Conservation (phyloP, 2,888 invertebrate genomes). For the Octonoba sinensis region DNA sequence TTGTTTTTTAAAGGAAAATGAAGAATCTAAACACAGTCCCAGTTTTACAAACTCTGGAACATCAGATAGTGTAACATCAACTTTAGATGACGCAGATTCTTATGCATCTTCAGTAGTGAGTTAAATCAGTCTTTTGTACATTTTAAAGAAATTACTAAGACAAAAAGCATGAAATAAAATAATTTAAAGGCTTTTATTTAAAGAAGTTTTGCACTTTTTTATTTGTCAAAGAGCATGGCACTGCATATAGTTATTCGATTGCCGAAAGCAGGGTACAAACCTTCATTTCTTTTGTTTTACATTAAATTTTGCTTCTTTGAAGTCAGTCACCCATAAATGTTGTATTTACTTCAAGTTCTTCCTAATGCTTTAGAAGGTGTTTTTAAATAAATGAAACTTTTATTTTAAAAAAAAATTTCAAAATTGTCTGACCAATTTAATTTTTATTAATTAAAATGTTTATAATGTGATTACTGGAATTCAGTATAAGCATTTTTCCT, state of each 20-base stretch:
- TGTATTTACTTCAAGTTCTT: too few species aligned
- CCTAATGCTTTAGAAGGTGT: too few species aligned
- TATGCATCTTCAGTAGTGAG: conserved; percentile 38
- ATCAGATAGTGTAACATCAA: conserved; percentile 15
- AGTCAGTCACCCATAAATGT: too few species aligned
- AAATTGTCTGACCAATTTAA: too few species aligned
- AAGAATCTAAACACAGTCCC: conserved; percentile 16
- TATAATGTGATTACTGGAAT: too few species aligned
- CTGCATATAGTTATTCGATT: too few species aligned
- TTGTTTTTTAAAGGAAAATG: conserved; percentile 22
- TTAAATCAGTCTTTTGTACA: neutral
- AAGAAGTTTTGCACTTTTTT: conserved; percentile 10
- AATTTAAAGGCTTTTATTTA: conserved; percentile 9
- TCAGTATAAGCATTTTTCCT: too few species aligned
- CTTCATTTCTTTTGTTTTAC: neutral
- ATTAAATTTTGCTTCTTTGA: neutral
- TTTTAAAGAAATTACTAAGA: conserved; percentile 40
- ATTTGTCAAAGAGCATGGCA: too few species aligned
- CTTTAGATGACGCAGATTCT: conserved; percentile 31
- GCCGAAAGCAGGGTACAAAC: too few species aligned
- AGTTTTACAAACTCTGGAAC: neutral
- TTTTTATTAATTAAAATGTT: too few species aligned
- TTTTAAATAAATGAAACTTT: too few species aligned
- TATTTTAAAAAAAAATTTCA: too few species aligned
- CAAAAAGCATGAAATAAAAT: neutral